Conservation (phyloP, 2,888 invertebrate genomes). For the Scaptomyza parva region DNA sequence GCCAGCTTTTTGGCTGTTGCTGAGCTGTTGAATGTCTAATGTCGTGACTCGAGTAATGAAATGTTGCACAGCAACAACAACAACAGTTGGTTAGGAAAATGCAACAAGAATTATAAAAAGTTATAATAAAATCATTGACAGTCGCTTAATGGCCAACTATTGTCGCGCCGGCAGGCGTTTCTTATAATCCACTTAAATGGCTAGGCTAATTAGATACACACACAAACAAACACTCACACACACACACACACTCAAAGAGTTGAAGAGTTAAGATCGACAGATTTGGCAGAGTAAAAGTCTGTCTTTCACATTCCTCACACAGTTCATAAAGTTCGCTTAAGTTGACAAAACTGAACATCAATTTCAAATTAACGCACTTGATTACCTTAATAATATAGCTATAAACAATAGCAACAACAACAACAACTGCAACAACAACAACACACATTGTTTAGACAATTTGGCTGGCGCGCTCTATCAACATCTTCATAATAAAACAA, state of each 20-base stretch:
- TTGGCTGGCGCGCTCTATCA: conserved; percentile 63
- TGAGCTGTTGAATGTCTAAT: conserved; percentile 77
- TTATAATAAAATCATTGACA: conserved; percentile 78
- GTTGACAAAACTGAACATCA: conserved; percentile 69
- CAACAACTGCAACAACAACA: conserved; percentile 25
- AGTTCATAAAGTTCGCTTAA: conserved; percentile 15
- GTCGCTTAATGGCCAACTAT: conserved; percentile 75
- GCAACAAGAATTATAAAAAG: conserved; percentile 77
- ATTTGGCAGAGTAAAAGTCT: conserved; percentile 22
- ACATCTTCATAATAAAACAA: conserved; percentile 80
- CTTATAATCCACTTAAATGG: conserved; percentile 71
- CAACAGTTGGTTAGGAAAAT: conserved; percentile 55
- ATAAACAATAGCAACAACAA: conserved; percentile 49
- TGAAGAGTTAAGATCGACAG: background rate
- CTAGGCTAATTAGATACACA: conserved; percentile 66
- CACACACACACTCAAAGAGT: conserved; percentile 7
- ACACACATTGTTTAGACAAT: conserved; percentile 49
- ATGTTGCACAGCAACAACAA: conserved; percentile 60
- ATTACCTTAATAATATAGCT: conserved; percentile 72
- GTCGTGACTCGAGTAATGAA: conserved; percentile 79
- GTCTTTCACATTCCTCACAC: conserved; percentile 18
- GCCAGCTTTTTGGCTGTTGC: conserved; percentile 25
- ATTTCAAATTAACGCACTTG: conserved; percentile 67
- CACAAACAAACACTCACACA: conserved; percentile 15
- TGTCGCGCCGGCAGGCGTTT: conserved; percentile 59